phyloP scores from a whole-genome alignment of 2,113 vertebrate species.

The Calyptomena viridis region DNA sequence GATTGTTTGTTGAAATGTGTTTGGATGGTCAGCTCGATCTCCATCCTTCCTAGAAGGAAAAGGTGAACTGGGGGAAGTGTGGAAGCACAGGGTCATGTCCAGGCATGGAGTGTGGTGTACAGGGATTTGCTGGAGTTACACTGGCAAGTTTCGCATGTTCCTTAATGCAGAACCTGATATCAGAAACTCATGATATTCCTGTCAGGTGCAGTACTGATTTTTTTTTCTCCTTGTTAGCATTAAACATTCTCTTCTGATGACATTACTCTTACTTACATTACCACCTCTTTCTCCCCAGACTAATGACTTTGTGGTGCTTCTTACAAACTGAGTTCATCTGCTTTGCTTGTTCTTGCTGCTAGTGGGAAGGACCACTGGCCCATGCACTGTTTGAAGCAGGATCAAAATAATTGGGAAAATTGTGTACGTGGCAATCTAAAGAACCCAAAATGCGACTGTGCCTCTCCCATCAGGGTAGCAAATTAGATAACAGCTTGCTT shows the following conservation, averaged over 20 bases:
- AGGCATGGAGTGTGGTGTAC: rapidly evolving
- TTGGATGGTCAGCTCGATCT: neutral
- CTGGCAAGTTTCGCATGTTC: neutral
- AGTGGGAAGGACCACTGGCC: neutral
- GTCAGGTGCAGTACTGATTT: neutral
- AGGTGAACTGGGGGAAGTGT: neutral
- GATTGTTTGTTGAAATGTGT: neutral
- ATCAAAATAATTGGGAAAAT: neutral
- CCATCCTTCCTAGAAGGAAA: neutral
- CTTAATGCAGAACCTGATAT: neutral
- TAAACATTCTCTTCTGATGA: neutral
- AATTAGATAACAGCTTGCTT: neutral
- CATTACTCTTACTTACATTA: neutral
- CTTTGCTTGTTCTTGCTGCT: neutral
- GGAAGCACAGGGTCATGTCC: rapidly evolving
- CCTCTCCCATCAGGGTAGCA: neutral
- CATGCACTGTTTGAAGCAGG: neutral
- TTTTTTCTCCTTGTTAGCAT: neutral
- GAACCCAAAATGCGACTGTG: neutral
- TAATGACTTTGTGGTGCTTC: constrained; percentile 1
- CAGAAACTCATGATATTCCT: neutral
- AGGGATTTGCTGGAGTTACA: neutral
- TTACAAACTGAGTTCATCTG: neutral
- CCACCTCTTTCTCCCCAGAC: neutral
- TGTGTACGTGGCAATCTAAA: neutral